Conservation (phyloP, 2,113 vertebrate genomes). For the Tetraodon nigroviridis region DNA sequence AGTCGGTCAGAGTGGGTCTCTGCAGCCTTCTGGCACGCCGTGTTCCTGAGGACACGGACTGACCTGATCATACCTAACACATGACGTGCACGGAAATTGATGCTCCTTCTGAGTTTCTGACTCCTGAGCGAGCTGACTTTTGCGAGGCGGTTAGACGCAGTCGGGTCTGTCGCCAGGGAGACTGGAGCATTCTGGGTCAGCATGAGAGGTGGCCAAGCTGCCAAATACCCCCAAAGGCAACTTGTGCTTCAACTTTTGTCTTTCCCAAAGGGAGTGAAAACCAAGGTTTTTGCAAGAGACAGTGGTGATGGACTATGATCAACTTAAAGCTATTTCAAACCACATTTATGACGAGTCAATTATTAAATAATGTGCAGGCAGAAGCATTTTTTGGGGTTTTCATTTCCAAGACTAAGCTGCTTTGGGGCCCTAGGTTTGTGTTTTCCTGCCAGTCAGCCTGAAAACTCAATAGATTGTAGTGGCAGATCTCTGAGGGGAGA, state of each 20-base stretch:
- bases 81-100: conserved; percentile 24
- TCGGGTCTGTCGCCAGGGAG: not conserved
- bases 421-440: conserved; percentile 30
- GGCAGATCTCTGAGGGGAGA: conserved; percentile 56
- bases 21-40: conserved; percentile 30
- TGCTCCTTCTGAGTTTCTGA: not conserved
- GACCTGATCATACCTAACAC: conserved; percentile 25
- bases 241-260: conserved; percentile 8
- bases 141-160: not conserved
- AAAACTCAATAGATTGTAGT: conserved; percentile 56
- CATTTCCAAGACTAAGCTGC: conserved; percentile 52
- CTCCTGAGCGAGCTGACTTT: not conserved
- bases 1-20: conserved; percentile 26
- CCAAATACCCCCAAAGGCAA: conserved; percentile 24
- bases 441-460: conserved; percentile 49
- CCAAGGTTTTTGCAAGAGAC: no score
- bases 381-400: conserved; percentile 28
- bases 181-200: conserved; percentile 17
- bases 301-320: no score
- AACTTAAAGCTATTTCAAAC: no score
- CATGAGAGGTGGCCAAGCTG: conserved; percentile 1
- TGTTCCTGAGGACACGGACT: conserved; percentile 34
- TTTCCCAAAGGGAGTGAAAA: conserved; percentile 3
- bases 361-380: conserved; percentile 11
- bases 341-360: no score